Evolutionary conservation across 2,888 invertebrate species (phyloP), one percentile per base, ranked within the genome.

Genomic region (Catonia carolina): DNA sequence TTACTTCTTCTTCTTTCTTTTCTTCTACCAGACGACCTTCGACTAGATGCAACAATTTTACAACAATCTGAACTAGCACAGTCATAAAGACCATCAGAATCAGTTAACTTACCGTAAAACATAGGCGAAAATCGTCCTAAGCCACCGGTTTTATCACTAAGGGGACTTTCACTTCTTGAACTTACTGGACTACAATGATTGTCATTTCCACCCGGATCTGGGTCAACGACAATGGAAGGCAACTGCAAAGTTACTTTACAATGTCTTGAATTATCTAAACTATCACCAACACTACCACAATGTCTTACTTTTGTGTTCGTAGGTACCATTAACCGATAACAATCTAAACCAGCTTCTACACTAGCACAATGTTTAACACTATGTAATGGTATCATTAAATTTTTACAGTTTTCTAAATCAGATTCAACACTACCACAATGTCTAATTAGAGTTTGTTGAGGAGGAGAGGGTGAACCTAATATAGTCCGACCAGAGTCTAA

Each of bases 51-150:
- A 73, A 75, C 62, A 77, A 77, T 65, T 77, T 80, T 69, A 59
- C 78, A 75, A 62, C 81, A 80, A 69, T 87, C 87, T 5, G 86
- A 85, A 69, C 86, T 86, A 2, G 86, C 85, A 68, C 85, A 86
- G 70, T 89, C 87, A 69, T 87, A 87, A 18, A 87, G 73, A 2
- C 86, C 87, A 69, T 88, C 88, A 0, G 87, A 87, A 71, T 88
- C 88, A 12, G 87, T 86, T 67, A 85, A 68, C 61, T 81, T 77
- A 31, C 85, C 83, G 70, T 84, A 85, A 71, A 85, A 85, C 67
- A 83, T 82, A 0, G 85, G 82, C 2, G 86, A 84, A 71, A 86
- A 85, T 55, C 83, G 74, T 22, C 81, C 82, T 62, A 84, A 71
- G 41, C 83, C 80, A 14, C 69, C 70, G 48, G 83, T 83, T 66